Base-by-base conservation (phyloP, 2,113 vertebrate species). In the Pomatostomus ruficeps region DNA sequence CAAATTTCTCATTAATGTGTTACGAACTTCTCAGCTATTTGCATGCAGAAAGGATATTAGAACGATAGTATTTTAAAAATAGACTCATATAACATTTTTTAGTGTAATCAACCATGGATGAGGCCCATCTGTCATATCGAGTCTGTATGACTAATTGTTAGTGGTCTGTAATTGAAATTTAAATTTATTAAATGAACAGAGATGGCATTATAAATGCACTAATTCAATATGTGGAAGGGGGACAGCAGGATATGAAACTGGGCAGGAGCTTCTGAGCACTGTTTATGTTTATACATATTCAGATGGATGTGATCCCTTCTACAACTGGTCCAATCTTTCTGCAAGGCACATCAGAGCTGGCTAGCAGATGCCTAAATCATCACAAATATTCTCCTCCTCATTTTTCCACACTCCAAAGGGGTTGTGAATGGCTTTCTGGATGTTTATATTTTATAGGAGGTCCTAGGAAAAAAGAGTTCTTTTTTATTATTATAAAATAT, bases 41-140 rank as follows among this genome's bases (percentile, higher is more conserved):
- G 73, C 66, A 94, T 81, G 59, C 43, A 85, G 85, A 40, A 92
- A 92, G 71, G 33, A 24, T 82, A 96, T 77, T 95, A 58, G 59
- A 88, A 65, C 81, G 49, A 28, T 71, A 92, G 43, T 90, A 74
- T 93, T 93, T 98, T 96, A 94, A 97, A 97, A 97, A 96, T 95
- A 96, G 55, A 92, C 57, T 97, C 87, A 62, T 87, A 85, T 74
- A 91, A 51, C 22, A 72, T 94, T 91, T 91, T 93, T 80, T 93
- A 76, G 72, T 71, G 40, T 91, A 97, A 91, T 96, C 91, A 89
- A 49, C 70, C 89, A 57, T 78, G 73, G 91, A 91, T 88, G 91
- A 97, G 78, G 42, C 82, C 92, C 95, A 96, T 97, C 89, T 96
- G 91, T 96, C 91, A 92, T 80, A 94, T 95, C 89, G 94, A 89